phyloP scores from a whole-genome alignment of 2,797 vertebrate genomes.

The Vultur gryphus region DNA sequence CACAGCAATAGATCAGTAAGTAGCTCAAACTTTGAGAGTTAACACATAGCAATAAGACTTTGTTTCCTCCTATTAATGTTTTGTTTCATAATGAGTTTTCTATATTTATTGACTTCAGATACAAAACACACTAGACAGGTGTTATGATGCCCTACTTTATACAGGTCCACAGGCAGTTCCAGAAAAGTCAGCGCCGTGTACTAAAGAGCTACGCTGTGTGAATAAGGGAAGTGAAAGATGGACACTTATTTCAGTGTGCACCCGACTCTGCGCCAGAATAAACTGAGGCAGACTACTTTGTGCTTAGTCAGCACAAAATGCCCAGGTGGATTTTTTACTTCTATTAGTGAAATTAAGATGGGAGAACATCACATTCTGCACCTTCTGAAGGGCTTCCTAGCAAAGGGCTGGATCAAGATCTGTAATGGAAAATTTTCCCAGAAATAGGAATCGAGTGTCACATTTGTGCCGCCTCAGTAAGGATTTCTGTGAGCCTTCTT shows the following conservation, averaged over 20 bases:
- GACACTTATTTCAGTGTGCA: background rate
- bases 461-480: too few species aligned
- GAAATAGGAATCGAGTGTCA: background rate
- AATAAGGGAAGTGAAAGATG: background rate
- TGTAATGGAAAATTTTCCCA: background rate
- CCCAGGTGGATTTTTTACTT: background rate
- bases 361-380: background rate
- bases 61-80: background rate
- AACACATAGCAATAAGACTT: background rate
- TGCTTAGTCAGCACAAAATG: background rate
- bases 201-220: background rate
- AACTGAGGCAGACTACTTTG: background rate
- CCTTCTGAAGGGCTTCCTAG: background rate
- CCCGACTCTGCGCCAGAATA: background rate
- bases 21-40: background rate
- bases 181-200: background rate
- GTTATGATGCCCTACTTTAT: background rate
- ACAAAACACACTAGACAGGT: background rate
- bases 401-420: background rate
- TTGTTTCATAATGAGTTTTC: background rate
- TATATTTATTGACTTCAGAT: background rate
- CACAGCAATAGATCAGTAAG: background rate
- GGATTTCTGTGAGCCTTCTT: background rate
- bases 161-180: background rate
- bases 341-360: background rate